Evolutionary conservation across 2,113 vertebrate species (phyloP).

Genomic region (Corapipo altera): DNA sequence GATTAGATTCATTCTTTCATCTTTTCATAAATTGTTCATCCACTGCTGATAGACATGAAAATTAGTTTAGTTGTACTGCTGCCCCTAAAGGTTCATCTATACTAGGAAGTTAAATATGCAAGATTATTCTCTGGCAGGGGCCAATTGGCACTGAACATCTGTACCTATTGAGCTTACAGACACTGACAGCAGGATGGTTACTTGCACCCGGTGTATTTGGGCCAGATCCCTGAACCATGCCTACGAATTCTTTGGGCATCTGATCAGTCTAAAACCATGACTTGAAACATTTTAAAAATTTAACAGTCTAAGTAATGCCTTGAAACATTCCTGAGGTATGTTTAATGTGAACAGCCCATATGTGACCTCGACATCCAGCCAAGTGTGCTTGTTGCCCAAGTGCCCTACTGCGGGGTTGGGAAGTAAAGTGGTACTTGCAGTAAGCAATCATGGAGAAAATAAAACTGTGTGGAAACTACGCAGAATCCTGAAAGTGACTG

Average conservation of each 20-base stretch:
- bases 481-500: not conserved
- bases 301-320: not conserved
- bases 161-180: not conserved
- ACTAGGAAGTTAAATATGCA: not conserved
- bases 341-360: not conserved
- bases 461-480: not conserved
- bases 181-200: not conserved
- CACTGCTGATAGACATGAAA: not conserved
- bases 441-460: not conserved
- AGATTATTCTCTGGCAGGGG: not conserved
- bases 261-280: not conserved
- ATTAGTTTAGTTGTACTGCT: not conserved
- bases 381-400: not conserved
- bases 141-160: not conserved
- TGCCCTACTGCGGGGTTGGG: not conserved
- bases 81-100: not conserved
- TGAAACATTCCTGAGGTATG: not conserved
- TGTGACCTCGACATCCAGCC: rapidly evolving
- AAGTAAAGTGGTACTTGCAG: not conserved
- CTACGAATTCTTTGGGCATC: not conserved
- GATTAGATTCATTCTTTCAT: not conserved
- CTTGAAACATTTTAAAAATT: not conserved
- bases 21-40: not conserved
- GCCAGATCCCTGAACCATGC: not conserved
- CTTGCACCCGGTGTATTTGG: rapidly evolving